These are phyloP conservation scores for Leptodactylus fuscus DNA, from an alignment of 2,113 vertebrate species.

Conservation along the genomic window DNA sequence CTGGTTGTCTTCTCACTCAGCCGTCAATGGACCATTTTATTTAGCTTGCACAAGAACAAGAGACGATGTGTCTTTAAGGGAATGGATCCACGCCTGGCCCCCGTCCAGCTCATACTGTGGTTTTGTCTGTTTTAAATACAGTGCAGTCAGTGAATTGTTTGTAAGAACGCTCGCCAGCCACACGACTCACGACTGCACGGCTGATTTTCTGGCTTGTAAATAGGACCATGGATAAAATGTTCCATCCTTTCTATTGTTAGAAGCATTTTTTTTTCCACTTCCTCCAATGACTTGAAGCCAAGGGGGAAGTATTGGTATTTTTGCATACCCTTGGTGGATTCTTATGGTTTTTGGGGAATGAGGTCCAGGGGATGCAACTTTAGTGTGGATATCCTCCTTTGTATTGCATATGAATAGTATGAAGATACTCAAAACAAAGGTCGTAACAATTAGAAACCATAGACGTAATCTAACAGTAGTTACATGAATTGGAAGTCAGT, in stretches of 20 bases:
- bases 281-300: background rate
- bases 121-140: slow-evolving; percentile 57
- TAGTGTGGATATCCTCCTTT: background rate
- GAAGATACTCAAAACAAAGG: background rate
- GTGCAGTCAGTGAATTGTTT: slow-evolving; percentile 56
- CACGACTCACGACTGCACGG: slow-evolving; percentile 56
- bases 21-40: background rate
- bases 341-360: slow-evolving; percentile 37
- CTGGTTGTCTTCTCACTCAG: background rate
- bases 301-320: slow-evolving; percentile 35
- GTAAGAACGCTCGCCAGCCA: slow-evolving; percentile 59
- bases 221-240: slow-evolving; percentile 58
- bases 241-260: slow-evolving; percentile 59
- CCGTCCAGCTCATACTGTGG: slow-evolving; percentile 30
- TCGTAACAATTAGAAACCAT: background rate
- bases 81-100: background rate
- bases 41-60: background rate
- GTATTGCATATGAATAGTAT: background rate
- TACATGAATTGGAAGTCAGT: background rate
- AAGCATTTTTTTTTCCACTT: slow-evolving; percentile 51
- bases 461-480: background rate
- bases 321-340: slow-evolving; percentile 26
- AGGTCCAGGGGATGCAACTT: background rate
- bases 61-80: slow-evolving; percentile 17
- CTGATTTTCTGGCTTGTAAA: slow-evolving; percentile 60